Evolutionary conservation across 1,140 invertebrate species (phyloP).

Genomic region (Sesamia nonagrioides): DNA sequence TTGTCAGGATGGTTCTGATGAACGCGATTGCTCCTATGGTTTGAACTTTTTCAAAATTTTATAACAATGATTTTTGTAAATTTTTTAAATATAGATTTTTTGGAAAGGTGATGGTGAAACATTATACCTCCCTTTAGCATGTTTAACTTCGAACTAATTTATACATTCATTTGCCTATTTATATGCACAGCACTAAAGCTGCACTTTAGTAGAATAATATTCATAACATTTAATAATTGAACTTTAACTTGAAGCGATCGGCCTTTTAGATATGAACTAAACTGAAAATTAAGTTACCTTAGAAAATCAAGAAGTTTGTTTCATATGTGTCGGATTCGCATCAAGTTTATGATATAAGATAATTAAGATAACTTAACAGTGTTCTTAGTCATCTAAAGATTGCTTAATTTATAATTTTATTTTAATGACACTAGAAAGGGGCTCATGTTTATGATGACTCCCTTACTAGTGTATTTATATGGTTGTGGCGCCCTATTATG

Average conservation of each 20-base stretch:
- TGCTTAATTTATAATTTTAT: conserved; percentile 21
- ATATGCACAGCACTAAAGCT: conserved; percentile 27
- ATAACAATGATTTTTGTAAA: conserved; percentile 31
- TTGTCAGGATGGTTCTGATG: conserved; percentile 94
- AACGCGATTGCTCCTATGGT: conserved; percentile 89
- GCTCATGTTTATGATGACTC: not conserved
- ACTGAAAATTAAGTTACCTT: not conserved
- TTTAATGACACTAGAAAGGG: conserved; percentile 32
- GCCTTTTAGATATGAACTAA: not conserved
- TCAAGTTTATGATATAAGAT: conserved; percentile 6
- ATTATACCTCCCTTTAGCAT: conserved; percentile 31
- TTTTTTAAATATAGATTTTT: conserved; percentile 23
- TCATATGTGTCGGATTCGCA: not conserved
- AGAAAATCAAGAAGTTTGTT: not conserved
- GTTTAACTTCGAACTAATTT: conserved; percentile 7
- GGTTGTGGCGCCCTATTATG: conserved; percentile 80
- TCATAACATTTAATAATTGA: not conserved
- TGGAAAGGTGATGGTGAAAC: conserved; percentile 14
- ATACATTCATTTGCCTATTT: conserved; percentile 3
- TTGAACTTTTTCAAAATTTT: conserved; percentile 68
- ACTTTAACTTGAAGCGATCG: conserved; percentile 10
- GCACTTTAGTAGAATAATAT: conserved; percentile 33
- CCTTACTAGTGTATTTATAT: conserved; percentile 57
- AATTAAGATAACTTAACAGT: not conserved
- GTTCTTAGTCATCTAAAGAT: not conserved